Evolutionary conservation across 2,797 vertebrate species (phyloP), one percentile per base, ranked within the genome.

Genomic region (Siniperca obscura): DNA sequence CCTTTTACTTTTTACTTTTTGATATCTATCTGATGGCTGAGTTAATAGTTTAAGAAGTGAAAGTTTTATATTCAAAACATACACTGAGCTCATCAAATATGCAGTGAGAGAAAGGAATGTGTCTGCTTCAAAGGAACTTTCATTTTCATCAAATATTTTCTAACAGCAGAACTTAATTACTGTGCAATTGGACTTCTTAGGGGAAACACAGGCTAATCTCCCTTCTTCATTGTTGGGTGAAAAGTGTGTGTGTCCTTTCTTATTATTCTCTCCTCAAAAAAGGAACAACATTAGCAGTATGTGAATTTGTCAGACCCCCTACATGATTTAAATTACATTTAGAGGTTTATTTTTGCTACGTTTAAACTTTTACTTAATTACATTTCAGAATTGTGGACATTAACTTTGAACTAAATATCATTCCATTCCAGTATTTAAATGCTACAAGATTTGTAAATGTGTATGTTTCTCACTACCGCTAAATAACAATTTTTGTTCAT

Each of bases 61-160:
- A 74, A 44, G 22, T 61, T 81, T 73, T 50, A 69, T 73, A 84
- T 56, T 76, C 44, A 64, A 76, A 76, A 82, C 67, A 72, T 53
- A 59, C 48, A 38, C 67, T 34, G 57, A 70, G 59, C 62, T 66
- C 59, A 79, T 79, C 50, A 62, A 80, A 77, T 70, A 76, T 77
- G 59, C 59, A 46, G 8, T 59, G 40, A 74, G 78, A 82, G 67
- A 77, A 70, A 79, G 60, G 13, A 71, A 80, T 36, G 34, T 53
- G 71, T 60, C 74, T 67, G 60, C 84, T 79, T 86, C 75, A 86
- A 88, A 86, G 48, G 61, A 76, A 70, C 55, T 62, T 59, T 76
- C 57, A 57, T 66, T 72, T 81, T 70, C 74, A 77, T 81, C 74
- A 83, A 70, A 76, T 78, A 76, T 80, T 70, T 81, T 76, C 25